phyloP scores from a whole-genome alignment of 2,888 invertebrate genomes.

The Blastobasis adustella region DNA sequence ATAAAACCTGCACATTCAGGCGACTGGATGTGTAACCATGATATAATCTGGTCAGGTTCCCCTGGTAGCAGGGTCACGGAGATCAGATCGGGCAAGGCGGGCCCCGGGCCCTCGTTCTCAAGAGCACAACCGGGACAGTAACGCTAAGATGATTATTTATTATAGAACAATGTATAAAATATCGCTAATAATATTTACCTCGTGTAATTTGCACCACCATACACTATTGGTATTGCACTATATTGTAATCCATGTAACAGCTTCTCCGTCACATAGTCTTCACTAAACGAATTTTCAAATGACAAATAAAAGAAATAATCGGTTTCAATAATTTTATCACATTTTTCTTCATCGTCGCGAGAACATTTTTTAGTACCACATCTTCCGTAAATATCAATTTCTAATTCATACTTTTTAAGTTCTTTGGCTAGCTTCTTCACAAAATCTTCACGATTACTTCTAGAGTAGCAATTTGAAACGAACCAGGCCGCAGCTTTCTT shows the following conservation, averaged over 20 bases:
- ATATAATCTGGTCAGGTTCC: no score
- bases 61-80: no score
- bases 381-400: background rate
- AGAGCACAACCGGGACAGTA: no score
- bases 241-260: background rate
- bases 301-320: background rate
- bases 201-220: conserved; percentile 77
- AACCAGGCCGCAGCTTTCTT: background rate
- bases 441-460: conserved; percentile 21
- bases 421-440: conserved; percentile 19
- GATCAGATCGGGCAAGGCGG: no score
- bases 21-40: no score
- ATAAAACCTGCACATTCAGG: no score
- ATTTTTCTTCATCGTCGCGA: conserved; percentile 1
- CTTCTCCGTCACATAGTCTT: background rate
- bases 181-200: conserved; percentile 23
- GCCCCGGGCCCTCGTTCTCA: no score
- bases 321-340: background rate
- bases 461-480: conserved; percentile 5
- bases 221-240: conserved; percentile 18
- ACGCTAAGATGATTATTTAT: no score
- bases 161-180: no score
- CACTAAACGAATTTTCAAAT: background rate
- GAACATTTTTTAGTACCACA: background rate
- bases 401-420: background rate